A percentile compares a stretch with the other conserved stretches of the same genome.
Conservation (phyloP, 1,140 invertebrate genomes). For the Drosophila melanica region DNA sequence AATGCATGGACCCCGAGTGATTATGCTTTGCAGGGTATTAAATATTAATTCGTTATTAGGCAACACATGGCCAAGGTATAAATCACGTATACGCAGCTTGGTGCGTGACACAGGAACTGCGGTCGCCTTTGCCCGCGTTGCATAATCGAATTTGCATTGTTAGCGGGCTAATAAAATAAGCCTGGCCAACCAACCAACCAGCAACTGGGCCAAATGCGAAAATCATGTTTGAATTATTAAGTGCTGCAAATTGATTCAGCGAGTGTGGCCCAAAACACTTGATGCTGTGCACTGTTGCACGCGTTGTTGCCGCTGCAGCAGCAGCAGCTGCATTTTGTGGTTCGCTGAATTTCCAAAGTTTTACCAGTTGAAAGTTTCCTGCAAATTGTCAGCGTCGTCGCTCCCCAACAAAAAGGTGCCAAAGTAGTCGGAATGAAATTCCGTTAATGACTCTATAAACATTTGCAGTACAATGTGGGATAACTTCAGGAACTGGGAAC, state of each 20-base stretch:
- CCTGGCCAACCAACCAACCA: slow-evolving; percentile 5
- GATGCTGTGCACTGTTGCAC: slow-evolving; percentile 13
- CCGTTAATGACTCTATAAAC: slow-evolving; percentile 64
- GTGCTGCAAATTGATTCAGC: slow-evolving; percentile 55
- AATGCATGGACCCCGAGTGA: neutral
- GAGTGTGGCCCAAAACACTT: slow-evolving; percentile 36
- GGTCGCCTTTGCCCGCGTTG: neutral
- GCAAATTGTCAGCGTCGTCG: slow-evolving; percentile 33
- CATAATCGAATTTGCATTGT: neutral
- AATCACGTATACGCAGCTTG: slow-evolving; percentile 66
- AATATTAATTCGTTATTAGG: slow-evolving; percentile 54
- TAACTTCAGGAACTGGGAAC: slow-evolving; percentile 19
- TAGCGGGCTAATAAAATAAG: slow-evolving; percentile 24
- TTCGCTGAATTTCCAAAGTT: slow-evolving; percentile 43
- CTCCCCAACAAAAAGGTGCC: slow-evolving; percentile 38
- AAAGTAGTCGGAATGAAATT: slow-evolving; percentile 23
- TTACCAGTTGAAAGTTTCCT: slow-evolving; percentile 45
- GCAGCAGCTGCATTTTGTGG: slow-evolving; percentile 58
- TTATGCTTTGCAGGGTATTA: neutral
- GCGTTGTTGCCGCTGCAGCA: slow-evolving; percentile 31
- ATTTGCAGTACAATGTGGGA: slow-evolving; percentile 49
- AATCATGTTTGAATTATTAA: slow-evolving; percentile 53
- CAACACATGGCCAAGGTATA: slow-evolving; percentile 41
- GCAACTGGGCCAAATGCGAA: neutral
- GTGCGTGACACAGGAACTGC: slow-evolving; percentile 34